Evolutionary conservation across 1,140 invertebrate species (phyloP).

Genomic region (Coenobita brevimanus): DNA sequence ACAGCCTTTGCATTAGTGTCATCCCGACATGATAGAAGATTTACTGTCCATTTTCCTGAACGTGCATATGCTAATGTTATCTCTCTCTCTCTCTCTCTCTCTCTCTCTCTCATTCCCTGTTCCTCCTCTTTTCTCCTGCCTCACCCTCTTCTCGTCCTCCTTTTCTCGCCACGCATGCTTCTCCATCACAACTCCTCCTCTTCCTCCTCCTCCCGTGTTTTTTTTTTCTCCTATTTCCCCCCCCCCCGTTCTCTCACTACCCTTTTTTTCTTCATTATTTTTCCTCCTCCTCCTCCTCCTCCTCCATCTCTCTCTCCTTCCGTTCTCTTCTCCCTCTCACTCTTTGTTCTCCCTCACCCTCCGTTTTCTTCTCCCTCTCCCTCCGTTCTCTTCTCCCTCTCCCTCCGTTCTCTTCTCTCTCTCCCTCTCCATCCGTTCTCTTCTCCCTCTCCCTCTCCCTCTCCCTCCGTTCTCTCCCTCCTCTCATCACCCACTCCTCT

Average conservation of each 20-base stretch:
- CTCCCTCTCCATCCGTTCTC: not conserved
- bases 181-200: no score
- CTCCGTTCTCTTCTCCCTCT: not conserved
- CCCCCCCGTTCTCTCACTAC: not conserved
- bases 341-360: not conserved
- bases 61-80: no score
- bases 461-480: not conserved
- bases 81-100: not conserved
- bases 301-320: not conserved
- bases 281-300: not conserved
- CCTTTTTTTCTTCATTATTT: not conserved
- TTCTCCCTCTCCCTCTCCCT: not conserved
- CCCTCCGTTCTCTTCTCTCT: not conserved
- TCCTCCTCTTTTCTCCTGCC: not conserved
- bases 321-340: not conserved
- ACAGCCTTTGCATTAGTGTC: no score
- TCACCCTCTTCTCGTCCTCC: not conserved
- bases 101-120: not conserved
- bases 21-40: no score
- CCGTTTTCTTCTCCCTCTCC: not conserved
- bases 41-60: no score
- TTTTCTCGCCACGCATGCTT: no score
- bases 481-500: not conserved
- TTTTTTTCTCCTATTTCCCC: not conserved
- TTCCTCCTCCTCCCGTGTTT: not conserved